These are phyloP conservation scores for Cyprinodon tularosa DNA, from an alignment of 2,113 vertebrate genomes.

Conservation along the genomic window DNA sequence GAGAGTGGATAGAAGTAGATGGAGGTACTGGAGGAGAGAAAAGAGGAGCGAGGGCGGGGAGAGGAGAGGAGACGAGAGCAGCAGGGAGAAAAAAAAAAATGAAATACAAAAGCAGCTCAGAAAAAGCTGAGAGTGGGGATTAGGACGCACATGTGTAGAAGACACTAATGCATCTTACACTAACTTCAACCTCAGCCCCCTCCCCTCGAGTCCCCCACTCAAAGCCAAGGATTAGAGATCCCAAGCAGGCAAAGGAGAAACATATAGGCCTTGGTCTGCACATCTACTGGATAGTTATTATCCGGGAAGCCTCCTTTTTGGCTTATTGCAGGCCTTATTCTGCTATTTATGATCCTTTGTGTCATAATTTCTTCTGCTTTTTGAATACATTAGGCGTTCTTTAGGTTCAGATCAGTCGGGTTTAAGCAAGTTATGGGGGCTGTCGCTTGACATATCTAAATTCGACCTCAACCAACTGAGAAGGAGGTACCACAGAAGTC, in stretches of 20 bases:
- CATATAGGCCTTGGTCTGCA: conserved; percentile 48
- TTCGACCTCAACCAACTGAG: not conserved
- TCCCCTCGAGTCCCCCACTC: conserved; percentile 10
- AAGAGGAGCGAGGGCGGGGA: conserved; percentile 67
- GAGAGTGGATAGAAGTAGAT: conserved; percentile 15
- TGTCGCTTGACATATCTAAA: conserved; percentile 37
- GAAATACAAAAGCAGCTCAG: conserved; percentile 71
- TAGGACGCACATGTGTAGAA: conserved; percentile 90
- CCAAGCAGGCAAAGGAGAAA: conserved; percentile 48
- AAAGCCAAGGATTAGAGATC: conserved; percentile 89
- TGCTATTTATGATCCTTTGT: conserved; percentile 68
- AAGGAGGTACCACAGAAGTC: conserved; percentile 36
- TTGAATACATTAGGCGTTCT: conserved; percentile 51
- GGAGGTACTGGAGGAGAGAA: conserved; percentile 56
- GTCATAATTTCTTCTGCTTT: conserved; percentile 39
- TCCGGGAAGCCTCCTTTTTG: conserved; percentile 68
- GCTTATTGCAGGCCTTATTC: conserved; percentile 82
- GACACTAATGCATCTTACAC: conserved; percentile 92
- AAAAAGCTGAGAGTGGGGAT: conserved; percentile 82
- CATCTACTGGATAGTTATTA: conserved; percentile 53
- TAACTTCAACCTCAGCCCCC: conserved; percentile 81
- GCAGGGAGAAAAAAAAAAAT: conserved; percentile 19
- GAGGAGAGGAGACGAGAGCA: conserved; percentile 76
- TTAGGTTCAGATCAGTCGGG: conserved; percentile 51
- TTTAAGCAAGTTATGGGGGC: conserved; percentile 23